A percentile compares a stretch with the other conserved stretches of the same genome.
Evolutionary conservation across 2,888 invertebrate species (phyloP).

Genomic region (Diaperis boleti): DNA sequence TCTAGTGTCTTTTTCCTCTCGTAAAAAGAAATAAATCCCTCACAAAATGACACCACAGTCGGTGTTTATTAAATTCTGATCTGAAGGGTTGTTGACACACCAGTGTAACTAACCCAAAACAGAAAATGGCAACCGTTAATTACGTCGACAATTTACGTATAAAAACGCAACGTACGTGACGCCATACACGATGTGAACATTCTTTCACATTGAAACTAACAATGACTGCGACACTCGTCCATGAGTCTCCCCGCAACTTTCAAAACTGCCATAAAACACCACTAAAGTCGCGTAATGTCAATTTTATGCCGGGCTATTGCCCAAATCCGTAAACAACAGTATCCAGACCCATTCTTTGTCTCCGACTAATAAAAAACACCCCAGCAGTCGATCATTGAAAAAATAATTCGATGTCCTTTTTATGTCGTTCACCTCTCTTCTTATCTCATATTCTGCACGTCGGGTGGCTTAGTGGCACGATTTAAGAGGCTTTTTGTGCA

Average conservation of each 20-base stretch:
- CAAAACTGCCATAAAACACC: slow-evolving; percentile 27
- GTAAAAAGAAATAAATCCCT: no score
- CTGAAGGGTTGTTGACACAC: no score
- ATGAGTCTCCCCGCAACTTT: slow-evolving; percentile 24
- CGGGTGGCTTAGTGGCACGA: slow-evolving; percentile 11
- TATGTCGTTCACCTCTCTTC: slow-evolving; percentile 16
- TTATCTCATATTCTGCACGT: slow-evolving; percentile 20
- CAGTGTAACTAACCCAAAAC: no score
- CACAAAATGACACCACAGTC: no score
- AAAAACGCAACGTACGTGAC: no score
- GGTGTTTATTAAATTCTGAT: no score
- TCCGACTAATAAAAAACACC: slow-evolving; percentile 3
- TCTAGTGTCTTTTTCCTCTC: no score
- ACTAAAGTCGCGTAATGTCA: slow-evolving; percentile 33
- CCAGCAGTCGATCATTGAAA: slow-evolving; percentile 9
- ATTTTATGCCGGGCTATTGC: slow-evolving; percentile 32
- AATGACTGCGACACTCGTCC: no score
- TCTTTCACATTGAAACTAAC: no score
- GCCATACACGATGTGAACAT: no score
- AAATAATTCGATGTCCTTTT: slow-evolving; percentile 23
- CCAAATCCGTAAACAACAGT: slow-evolving; percentile 36
- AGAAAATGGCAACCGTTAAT: no score
- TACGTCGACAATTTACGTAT: no score
- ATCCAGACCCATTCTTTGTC: slow-evolving; percentile 8
- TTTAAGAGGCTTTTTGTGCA: slow-evolving; percentile 4